Conservation (phyloP, 2,113 vertebrate species). For the Paramormyrops kingsleyae region DNA sequence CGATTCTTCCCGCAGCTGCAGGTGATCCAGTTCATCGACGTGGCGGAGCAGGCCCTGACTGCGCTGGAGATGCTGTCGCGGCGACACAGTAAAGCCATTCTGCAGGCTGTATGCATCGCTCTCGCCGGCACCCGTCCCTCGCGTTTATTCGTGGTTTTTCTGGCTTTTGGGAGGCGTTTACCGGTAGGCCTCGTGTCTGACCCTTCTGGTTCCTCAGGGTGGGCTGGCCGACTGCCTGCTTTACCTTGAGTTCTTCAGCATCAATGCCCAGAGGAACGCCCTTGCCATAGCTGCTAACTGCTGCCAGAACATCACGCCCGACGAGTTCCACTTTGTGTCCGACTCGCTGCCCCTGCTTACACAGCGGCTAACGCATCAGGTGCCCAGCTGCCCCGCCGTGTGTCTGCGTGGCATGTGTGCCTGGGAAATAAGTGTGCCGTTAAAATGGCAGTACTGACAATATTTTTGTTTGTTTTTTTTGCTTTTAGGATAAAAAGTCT, state of each 20-base stretch:
- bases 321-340: slow-evolving; percentile 98
- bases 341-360: slow-evolving; percentile 95
- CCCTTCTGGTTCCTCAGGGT: slow-evolving; percentile 59
- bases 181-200: neutral
- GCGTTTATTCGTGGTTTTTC: neutral
- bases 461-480: slow-evolving; percentile 1
- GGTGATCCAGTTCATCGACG: slow-evolving; percentile 98
- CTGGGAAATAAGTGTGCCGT: neutral
- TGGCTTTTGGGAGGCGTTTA: neutral
- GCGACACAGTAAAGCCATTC: slow-evolving; percentile 97
- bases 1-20: slow-evolving; percentile 70
- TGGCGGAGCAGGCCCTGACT: slow-evolving; percentile 94
- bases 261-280: slow-evolving; percentile 97
- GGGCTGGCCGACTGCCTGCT: slow-evolving; percentile 92
- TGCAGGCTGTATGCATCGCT: slow-evolving; percentile 83
- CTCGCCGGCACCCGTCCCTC: neutral
- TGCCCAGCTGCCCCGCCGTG: slow-evolving; percentile 32
- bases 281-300: slow-evolving; percentile 97
- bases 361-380: slow-evolving; percentile 96
- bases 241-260: slow-evolving; percentile 98
- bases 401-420: neutral
- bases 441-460: neutral
- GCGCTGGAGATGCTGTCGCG: slow-evolving; percentile 97
- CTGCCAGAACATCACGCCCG: slow-evolving; percentile 97
- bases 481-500: slow-evolving; percentile 89